phyloP scores from a whole-genome alignment of 2,888 invertebrate genomes.

The Clanis bilineata region DNA sequence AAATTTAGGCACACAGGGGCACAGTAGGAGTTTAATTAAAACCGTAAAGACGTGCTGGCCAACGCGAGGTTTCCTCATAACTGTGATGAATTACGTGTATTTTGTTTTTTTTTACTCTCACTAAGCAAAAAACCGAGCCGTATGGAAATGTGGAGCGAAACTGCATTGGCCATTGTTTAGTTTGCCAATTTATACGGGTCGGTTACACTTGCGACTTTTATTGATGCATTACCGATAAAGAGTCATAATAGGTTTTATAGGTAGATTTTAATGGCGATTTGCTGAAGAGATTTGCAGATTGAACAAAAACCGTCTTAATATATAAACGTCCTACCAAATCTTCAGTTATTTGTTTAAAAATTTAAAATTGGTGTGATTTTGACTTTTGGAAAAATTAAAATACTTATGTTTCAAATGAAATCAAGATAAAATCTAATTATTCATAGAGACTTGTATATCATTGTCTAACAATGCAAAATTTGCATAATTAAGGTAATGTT shows the following conservation, averaged over 20 bases:
- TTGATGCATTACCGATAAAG: conserved; percentile 81
- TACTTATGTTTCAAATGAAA: background rate
- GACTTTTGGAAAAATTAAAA: too few relatives aligned
- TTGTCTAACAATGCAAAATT: background rate
- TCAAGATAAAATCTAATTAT: background rate
- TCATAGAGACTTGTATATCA: background rate
- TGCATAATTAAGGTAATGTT: background rate
- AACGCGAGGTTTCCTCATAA: conserved; percentile 76
- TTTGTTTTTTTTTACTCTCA: conserved; percentile 70
- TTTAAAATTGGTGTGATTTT: too few relatives aligned
- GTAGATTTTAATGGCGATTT: conserved; percentile 74
- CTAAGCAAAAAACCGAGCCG: conserved; percentile 70
- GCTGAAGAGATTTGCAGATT: conserved; percentile 61
- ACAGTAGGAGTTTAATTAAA: conserved; percentile 71
- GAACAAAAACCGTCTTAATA: background rate
- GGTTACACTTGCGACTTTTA: conserved; percentile 80
- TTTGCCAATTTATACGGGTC: conserved; percentile 82
- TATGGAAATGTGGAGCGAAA: conserved; percentile 77
- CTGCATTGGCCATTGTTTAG: conserved; percentile 79
- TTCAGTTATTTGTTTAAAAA: background rate
- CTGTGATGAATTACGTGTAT: conserved; percentile 73
- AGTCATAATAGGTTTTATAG: conserved; percentile 77
- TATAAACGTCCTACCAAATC: background rate
- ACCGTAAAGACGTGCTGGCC: conserved; percentile 73
- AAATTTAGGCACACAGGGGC: conserved; percentile 63